phyloP scores from a whole-genome alignment of 2,797 vertebrate species.

The Epinephelus coioides region DNA sequence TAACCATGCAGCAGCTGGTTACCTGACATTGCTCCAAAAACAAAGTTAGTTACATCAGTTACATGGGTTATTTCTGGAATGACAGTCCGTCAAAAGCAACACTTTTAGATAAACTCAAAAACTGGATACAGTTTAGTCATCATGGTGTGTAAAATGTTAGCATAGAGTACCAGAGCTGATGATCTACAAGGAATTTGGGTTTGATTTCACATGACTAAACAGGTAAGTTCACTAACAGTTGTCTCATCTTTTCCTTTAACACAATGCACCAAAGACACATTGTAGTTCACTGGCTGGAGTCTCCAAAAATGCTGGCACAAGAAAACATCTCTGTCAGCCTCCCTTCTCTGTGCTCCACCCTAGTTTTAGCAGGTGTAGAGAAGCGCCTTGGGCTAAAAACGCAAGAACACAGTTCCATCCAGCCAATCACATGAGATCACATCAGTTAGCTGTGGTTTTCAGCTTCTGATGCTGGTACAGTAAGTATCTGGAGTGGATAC shows the following conservation, averaged over 20 bases:
- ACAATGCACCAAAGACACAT: neutral
- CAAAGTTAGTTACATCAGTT: slow-evolving; percentile 1
- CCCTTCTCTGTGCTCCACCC: slow-evolving; percentile 21
- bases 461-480: slow-evolving; percentile 41
- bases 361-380: slow-evolving; percentile 24
- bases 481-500: slow-evolving; percentile 66
- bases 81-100: neutral
- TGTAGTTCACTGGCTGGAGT: neutral
- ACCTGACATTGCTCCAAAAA: slow-evolving; percentile 35
- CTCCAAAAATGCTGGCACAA: neutral
- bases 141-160: neutral
- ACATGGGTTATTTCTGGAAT: slow-evolving; percentile 6
- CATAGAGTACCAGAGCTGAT: neutral
- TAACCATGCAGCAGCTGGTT: slow-evolving; percentile 16
- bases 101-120: neutral
- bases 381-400: slow-evolving; percentile 4
- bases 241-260: neutral
- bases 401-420: slow-evolving; percentile 3
- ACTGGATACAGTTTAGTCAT: neutral
- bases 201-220: neutral
- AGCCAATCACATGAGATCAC: slow-evolving; percentile 32
- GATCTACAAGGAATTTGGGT: neutral
- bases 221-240: neutral
- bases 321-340: slow-evolving; percentile 2
- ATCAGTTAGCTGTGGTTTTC: slow-evolving; percentile 22